Evolutionary conservation across 2,888 invertebrate genomes (phyloP).

Genomic region (Andrena praecox): DNA sequence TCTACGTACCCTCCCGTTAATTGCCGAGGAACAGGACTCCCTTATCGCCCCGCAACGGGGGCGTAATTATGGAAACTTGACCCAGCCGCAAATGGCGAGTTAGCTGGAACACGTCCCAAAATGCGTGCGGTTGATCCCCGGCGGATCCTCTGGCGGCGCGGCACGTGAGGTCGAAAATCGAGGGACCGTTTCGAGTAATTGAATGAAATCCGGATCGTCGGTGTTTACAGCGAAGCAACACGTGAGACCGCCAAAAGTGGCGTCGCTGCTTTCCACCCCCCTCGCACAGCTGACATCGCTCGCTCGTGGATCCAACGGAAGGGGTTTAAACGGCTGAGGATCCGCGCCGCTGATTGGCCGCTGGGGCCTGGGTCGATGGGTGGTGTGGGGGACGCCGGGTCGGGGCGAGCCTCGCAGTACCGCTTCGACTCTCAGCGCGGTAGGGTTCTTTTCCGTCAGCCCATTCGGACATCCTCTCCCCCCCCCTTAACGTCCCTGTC

Average conservation of each 20-base stretch:
- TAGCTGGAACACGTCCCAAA: neutral
- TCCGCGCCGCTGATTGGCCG: constrained; percentile 70
- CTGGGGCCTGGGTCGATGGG: constrained; percentile 79
- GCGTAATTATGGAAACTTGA: neutral
- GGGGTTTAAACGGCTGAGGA: constrained; percentile 65
- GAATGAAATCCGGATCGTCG: constrained; percentile 50
- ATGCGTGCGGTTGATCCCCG: neutral
- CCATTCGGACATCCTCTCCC: neutral
- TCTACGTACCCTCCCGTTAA: neutral
- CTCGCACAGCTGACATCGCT: constrained; percentile 35
- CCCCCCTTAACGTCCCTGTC: neutral
- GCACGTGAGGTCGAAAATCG: neutral
- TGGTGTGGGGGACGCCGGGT: constrained; percentile 79
- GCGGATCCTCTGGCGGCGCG: neutral
- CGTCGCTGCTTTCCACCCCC: constrained; percentile 46
- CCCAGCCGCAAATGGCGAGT: neutral
- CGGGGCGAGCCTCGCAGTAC: constrained; percentile 78
- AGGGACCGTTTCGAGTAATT: constrained; percentile 35
- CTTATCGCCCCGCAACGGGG: neutral
- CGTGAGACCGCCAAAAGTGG: constrained; percentile 68
- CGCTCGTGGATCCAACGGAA: constrained; percentile 58
- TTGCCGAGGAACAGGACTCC: neutral
- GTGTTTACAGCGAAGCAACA: constrained; percentile 73
- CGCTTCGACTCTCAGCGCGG: constrained; percentile 80
- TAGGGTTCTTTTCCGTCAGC: neutral